Percentiles rank a stretch among this genome's conserved stretches.
These are phyloP conservation scores for Clostera curtula DNA, from an alignment of 2,888 invertebrate species.

Conservation along the genomic window DNA sequence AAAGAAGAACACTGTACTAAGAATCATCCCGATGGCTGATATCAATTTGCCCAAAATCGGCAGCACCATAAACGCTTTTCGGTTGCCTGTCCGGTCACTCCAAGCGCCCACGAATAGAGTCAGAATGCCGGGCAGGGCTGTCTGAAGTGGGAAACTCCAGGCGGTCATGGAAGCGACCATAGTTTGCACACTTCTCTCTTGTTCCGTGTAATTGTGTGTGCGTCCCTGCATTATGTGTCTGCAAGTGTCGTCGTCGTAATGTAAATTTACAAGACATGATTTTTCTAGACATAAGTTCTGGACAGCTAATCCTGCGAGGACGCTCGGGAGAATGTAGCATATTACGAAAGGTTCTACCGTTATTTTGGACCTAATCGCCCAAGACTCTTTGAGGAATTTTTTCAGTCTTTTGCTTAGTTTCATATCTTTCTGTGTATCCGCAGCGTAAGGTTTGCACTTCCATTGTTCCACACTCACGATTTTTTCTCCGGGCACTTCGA, in stretches of 20 bases:
- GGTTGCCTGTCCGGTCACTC: slow-evolving; percentile 76
- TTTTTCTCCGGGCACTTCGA: slow-evolving; percentile 65
- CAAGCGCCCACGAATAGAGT: slow-evolving; percentile 77
- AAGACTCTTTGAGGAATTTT: slow-evolving; percentile 51
- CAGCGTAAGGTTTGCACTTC: slow-evolving; percentile 48
- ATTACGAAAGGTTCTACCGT: slow-evolving; percentile 82
- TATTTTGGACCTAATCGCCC: slow-evolving; percentile 56
- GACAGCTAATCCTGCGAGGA: slow-evolving; percentile 77
- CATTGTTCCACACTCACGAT: slow-evolving; percentile 53
- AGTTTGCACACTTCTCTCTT: slow-evolving; percentile 64
- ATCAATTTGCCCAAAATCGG: slow-evolving; percentile 75
- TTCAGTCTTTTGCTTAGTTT: slow-evolving; percentile 53
- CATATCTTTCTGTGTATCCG: slow-evolving; percentile 46
- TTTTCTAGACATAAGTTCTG: slow-evolving; percentile 75
- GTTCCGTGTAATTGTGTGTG: slow-evolving; percentile 50
- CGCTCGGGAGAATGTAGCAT: slow-evolving; percentile 79
- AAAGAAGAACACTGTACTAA: slow-evolving; percentile 74
- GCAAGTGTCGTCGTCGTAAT: slow-evolving; percentile 71
- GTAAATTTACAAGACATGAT: slow-evolving; percentile 72
- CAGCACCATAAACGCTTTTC: slow-evolving; percentile 75
- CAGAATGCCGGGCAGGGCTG: slow-evolving; percentile 71
- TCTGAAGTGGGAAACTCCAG: slow-evolving; percentile 75
- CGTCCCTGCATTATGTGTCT: slow-evolving; percentile 61
- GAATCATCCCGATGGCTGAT: slow-evolving; percentile 68
- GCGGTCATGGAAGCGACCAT: slow-evolving; percentile 75